Evolutionary conservation across 2,888 invertebrate genomes (phyloP), one percentile per base, ranked within the genome.

Genomic region (Pterostichus niger): DNA sequence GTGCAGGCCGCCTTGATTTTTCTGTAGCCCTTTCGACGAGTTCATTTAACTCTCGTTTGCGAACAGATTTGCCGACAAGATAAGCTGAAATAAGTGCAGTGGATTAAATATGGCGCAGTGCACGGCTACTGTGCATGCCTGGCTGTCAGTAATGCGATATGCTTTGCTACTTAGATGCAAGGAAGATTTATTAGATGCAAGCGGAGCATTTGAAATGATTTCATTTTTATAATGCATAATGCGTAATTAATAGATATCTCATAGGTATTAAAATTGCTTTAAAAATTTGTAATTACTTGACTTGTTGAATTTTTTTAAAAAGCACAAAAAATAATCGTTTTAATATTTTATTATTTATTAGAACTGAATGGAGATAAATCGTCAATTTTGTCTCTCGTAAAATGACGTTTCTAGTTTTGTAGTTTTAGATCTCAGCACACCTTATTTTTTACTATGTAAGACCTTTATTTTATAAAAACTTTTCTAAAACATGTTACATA

Each of bases 21-120:
- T 75, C 13, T 33, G 17, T n/a, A 73, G 31, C 71, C 81, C 68
- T 81, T 81, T 81, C 81, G 68, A 81, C 71, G 81, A 71, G 81
- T 81, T 81, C 81, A 81, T 81, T 73, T 81, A 81, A 81, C 81
- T 81, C 71, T 68, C 68, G 68, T 54, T 68, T 52, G 71, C 81
- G 71, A 81, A 64, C 35, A 35, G 64, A 49, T 71, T 35, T 54
- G 81, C 81, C 17, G 68, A 71, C 81, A 54, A 35, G 81, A 81
- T 81, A 81, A 81, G 81, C 81, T 71, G 81, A 73, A 71, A 71
- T 81, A 81, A 81, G 81, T 81, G 81, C 81, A 68, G 52, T 15
- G 79, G 64, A 81, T 81, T 81, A 81, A 71, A 81, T 81, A 81
- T 71, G 40, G 73, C 40, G 52, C 52, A 56, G 15, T 17, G 6